phyloP scores from a whole-genome alignment of 2,113 vertebrate species.

The Lucifuga dentata region DNA sequence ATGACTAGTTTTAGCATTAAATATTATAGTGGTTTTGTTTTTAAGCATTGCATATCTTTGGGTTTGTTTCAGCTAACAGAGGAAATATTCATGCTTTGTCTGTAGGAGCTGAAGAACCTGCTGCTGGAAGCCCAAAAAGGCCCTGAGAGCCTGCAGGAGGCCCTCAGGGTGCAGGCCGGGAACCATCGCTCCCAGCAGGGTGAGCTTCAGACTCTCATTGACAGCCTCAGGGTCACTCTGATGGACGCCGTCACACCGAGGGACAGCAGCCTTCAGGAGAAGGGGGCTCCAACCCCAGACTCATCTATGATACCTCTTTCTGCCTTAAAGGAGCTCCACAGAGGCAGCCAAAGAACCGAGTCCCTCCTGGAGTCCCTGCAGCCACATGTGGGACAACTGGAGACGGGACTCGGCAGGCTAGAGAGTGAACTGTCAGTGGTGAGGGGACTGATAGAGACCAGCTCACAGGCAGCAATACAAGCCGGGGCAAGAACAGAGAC shows the following conservation, averaged over 20 bases:
- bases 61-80: too few species aligned
- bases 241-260: constrained; percentile 42
- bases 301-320: constrained; percentile 26
- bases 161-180: constrained; percentile 89
- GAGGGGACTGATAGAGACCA: constrained; percentile 67
- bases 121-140: constrained; percentile 96
- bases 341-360: constrained; percentile 57
- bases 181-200: constrained; percentile 88
- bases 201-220: constrained; percentile 86
- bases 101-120: constrained; percentile 91
- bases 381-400: constrained; percentile 51
- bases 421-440: constrained; percentile 31
- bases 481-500: constrained; percentile 14
- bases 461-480: constrained; percentile 30
- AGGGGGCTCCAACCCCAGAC: neutral
- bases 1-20: too few species aligned
- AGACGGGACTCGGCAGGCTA: constrained; percentile 42
- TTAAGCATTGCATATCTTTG: too few species aligned
- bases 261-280: neutral
- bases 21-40: too few species aligned
- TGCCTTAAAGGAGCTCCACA: constrained; percentile 56
- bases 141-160: constrained; percentile 92
- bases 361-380: constrained; percentile 51
- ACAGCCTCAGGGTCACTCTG: constrained; percentile 82
- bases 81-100: constrained; percentile 10